These are phyloP conservation scores for Hypolimnas misippus DNA, from an alignment of 2,888 invertebrate species.

Conservation along the genomic window DNA sequence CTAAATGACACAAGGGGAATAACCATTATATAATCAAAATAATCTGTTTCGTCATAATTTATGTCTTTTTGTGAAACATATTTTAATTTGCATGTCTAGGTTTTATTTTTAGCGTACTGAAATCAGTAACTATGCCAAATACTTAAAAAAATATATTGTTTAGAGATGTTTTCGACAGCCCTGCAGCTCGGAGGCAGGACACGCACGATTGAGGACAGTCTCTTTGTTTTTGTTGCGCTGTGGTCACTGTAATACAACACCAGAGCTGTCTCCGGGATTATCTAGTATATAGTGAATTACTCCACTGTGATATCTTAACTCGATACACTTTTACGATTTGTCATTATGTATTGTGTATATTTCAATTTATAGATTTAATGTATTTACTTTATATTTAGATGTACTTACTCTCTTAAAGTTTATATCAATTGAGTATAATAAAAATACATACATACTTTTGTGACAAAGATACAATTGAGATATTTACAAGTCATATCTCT, in stretches of 20 bases:
- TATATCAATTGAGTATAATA: not conserved
- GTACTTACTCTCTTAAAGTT: not conserved
- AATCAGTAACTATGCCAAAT: not conserved
- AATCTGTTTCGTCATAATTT: too few relatives aligned
- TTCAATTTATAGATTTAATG: not conserved
- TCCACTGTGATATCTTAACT: slow-evolving; percentile 34
- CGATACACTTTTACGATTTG: slow-evolving; percentile 13
- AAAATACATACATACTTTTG: not conserved
- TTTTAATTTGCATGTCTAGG: too few relatives aligned
- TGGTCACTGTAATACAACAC: slow-evolving; percentile 79
- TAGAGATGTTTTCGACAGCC: slow-evolving; percentile 47
- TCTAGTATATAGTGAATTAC: slow-evolving; percentile 37
- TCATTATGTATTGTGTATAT: not conserved
- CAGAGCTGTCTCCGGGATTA: slow-evolving; percentile 49
- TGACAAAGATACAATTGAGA: too few relatives aligned
- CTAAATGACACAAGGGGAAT: too few relatives aligned
- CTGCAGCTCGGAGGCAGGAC: slow-evolving; percentile 64
- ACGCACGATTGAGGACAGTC: slow-evolving; percentile 82
- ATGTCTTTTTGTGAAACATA: too few relatives aligned
- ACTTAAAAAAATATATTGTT: not conserved
- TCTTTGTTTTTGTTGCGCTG: slow-evolving; percentile 81
- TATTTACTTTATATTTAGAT: not conserved
- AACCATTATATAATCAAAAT: too few relatives aligned
- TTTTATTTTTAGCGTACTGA: too few relatives aligned
- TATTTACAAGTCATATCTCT: too few relatives aligned